These are phyloP conservation scores for Clepsis dumicolana DNA, from an alignment of 2,888 invertebrate species.

Conservation along the genomic window DNA sequence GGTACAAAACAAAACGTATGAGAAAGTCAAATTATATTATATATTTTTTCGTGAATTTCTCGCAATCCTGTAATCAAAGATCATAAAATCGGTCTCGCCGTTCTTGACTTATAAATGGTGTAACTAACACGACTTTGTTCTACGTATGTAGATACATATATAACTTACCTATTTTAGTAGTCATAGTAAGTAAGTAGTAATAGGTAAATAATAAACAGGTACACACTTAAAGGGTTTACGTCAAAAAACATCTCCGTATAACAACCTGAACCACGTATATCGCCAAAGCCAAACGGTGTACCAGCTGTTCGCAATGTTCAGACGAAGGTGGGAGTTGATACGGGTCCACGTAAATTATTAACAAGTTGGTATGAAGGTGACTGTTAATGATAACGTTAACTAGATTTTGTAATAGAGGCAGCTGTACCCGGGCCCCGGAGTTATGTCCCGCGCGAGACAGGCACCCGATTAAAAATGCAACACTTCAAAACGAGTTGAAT, in stretches of 20 bases:
- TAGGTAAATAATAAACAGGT: background rate
- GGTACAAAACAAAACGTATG: too few relatives aligned
- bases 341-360: constrained; percentile 76
- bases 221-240: background rate
- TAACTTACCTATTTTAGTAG: too few relatives aligned
- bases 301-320: constrained; percentile 42
- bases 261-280: constrained; percentile 31
- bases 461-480: constrained; percentile 83
- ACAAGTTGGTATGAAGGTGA: constrained; percentile 78
- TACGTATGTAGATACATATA: background rate
- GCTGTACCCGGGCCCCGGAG: constrained; percentile 80
- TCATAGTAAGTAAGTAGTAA: too few relatives aligned
- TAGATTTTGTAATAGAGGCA: constrained; percentile 83
- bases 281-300: constrained; percentile 37
- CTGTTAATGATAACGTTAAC: constrained; percentile 85
- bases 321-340: constrained; percentile 58
- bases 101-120: too few relatives aligned
- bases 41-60: too few relatives aligned
- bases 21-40: too few relatives aligned
- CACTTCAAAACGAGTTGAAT: constrained; percentile 80
- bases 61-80: too few relatives aligned
- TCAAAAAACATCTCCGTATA: constrained; percentile 22
- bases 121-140: too few relatives aligned
- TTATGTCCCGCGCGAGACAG: constrained; percentile 85
- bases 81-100: too few relatives aligned